Evolutionary conservation across 2,113 vertebrate species (phyloP).

Genomic region (Paradoxurus hermaphroditus): DNA sequence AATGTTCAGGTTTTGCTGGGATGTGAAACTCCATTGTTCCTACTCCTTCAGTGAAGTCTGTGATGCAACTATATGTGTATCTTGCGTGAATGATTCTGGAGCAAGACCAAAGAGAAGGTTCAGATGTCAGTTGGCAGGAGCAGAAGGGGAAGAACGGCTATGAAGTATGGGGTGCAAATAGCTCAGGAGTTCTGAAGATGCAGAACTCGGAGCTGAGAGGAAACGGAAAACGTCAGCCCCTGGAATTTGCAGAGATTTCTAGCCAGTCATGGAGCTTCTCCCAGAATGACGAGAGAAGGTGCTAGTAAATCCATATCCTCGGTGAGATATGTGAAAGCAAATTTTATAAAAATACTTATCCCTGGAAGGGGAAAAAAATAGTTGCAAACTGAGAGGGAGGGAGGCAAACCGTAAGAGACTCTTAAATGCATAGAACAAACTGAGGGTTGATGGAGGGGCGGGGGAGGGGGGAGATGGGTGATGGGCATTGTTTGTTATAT

Average conservation of each 20-base stretch:
- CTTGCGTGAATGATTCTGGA: not conserved
- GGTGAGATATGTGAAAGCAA: not conserved
- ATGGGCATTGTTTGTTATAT: too few relatives aligned
- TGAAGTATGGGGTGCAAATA: not conserved
- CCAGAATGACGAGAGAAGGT: not conserved
- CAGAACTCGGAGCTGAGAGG: not conserved
- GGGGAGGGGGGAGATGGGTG: too few relatives aligned
- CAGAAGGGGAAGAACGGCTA: not conserved
- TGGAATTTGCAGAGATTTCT: not conserved
- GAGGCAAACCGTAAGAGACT: too few relatives aligned
- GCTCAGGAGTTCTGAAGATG: not conserved
- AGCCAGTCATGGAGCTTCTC: not conserved
- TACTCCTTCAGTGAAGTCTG: not conserved
- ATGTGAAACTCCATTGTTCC: not conserved
- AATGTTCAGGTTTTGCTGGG: not conserved
- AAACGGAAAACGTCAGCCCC: not conserved
- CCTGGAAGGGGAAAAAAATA: not conserved
- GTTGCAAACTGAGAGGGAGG: too few relatives aligned
- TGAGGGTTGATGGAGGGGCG: too few relatives aligned
- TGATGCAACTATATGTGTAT: not conserved
- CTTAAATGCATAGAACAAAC: too few relatives aligned
- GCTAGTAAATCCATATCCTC: not conserved
- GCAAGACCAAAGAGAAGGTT: not conserved
- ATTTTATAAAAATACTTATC: not conserved
- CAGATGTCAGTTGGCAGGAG: not conserved